A percentile compares a stretch with the other conserved stretches of the same genome.
Evolutionary conservation across 1,140 invertebrate genomes (phyloP).

Genomic region (Dryas iulia): DNA sequence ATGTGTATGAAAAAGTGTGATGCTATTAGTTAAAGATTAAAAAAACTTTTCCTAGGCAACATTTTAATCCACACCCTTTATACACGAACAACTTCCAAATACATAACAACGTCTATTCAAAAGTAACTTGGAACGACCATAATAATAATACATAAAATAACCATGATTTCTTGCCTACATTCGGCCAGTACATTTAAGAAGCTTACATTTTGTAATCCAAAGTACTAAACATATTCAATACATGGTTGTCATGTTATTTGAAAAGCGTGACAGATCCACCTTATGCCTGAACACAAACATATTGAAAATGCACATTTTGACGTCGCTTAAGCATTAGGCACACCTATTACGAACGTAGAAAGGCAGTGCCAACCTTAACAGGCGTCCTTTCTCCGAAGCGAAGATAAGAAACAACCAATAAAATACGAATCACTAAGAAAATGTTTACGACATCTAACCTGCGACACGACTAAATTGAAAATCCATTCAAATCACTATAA

Average conservation of each 20-base stretch:
- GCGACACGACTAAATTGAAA: slow-evolving; percentile 41
- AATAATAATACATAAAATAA: neutral
- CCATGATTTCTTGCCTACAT: neutral
- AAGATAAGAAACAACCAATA: slow-evolving; percentile 27
- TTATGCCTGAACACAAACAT: neutral
- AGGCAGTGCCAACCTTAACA: slow-evolving; percentile 2
- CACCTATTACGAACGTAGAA: neutral
- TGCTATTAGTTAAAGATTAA: no score
- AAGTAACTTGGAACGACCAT: no score
- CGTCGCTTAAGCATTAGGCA: neutral
- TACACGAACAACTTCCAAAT: no score
- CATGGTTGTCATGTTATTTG: neutral
- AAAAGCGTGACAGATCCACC: neutral
- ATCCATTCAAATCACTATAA: slow-evolving; percentile 37
- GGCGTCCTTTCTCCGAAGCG: slow-evolving; percentile 5
- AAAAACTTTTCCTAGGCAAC: no score
- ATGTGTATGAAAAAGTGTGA: no score
- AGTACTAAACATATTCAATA: neutral
- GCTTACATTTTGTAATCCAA: neutral
- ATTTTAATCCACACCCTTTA: no score
- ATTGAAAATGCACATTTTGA: neutral
- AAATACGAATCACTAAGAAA: slow-evolving; percentile 35
- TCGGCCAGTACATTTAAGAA: neutral
- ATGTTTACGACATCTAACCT: slow-evolving; percentile 40
- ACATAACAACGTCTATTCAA: no score